Percentiles rank a stretch among this genome's conserved stretches.
Evolutionary conservation across 64 coral and sea anemone species (phyloP).

Genomic region (Montipora capricornis): DNA sequence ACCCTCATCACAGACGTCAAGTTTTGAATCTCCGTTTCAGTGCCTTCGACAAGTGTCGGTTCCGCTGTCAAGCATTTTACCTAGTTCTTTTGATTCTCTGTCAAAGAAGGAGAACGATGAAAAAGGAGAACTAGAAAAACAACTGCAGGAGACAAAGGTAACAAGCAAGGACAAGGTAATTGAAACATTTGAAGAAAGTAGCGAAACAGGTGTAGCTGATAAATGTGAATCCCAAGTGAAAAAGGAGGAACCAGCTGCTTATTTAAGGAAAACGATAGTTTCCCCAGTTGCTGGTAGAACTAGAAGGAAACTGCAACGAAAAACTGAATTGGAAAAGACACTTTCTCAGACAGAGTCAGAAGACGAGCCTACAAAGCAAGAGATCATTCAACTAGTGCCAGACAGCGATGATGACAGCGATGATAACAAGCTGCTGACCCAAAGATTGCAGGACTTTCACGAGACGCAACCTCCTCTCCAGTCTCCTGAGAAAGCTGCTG

Average conservation of each 20-base stretch:
- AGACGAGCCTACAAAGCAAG: not conserved
- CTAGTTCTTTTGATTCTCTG: not conserved
- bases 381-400: not conserved
- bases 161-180: not conserved
- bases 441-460: not conserved
- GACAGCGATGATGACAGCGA: not conserved
- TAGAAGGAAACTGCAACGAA: conserved; percentile 64
- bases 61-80: conserved; percentile 17
- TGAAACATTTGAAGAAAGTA: not conserved
- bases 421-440: not conserved
- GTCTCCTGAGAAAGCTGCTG: conserved; percentile 16
- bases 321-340: conserved; percentile 5
- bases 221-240: not conserved
- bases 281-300: conserved; percentile 88
- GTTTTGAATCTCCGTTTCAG: conserved; percentile 67
- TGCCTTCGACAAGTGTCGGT: conserved; percentile 69
- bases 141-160: not conserved
- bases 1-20: conserved; percentile 81
- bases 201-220: not conserved
- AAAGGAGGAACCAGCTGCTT: not conserved
- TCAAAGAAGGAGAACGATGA: not conserved
- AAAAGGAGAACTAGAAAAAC: not conserved
- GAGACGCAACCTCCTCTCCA: not conserved
- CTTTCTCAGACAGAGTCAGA: not conserved
- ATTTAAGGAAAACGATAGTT: not conserved